Evolutionary conservation across 1,140 invertebrate species (phyloP), one percentile per base, ranked within the genome.

Genomic region (Heliconius melpomene): DNA sequence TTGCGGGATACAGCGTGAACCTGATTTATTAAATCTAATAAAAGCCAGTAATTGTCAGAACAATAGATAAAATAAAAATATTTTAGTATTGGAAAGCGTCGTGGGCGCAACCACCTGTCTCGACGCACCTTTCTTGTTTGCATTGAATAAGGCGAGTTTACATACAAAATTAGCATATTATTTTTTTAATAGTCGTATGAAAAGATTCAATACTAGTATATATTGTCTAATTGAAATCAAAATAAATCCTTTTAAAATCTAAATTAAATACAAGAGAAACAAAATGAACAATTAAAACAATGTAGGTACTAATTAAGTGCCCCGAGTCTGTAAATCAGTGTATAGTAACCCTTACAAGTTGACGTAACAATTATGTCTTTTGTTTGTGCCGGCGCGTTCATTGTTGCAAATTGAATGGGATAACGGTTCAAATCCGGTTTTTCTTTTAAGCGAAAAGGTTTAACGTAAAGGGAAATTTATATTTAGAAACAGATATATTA

Each of bases 391-490:
- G 80, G 75, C 80, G 83, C 72, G 77, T 77, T 78, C 83, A 83
- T 85, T 85, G 84, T 82, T 85, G 83, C 79, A 83, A 86, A 84
- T 86, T 86, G 83, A 86, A 86, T 84, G 80, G 82, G 77, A 74
- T 82, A 85, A 85, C 83, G 83, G 81, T 82, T 84, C 79, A 76
- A 82, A 80, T 82, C 85, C 82, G 79, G 85, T 84, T 86, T 84
- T 84, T 83, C 80, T 70, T n/a, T 73, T 76, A 75, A 78, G 66
- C 76, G 73, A 81, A 78, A 81, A 81, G 72, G 46, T 76, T 78
- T 32, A 75, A 54, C 79, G 75, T 81, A 74, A 46, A 46, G 3
- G 13, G 3, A 46, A 46, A 74, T 32, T 79, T 75, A 29, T 72
- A 50, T 80, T 81, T 75, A 60, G 75, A 77, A 75, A 32, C 46